A percentile compares a stretch with the other conserved stretches of the same genome.
Conservation (phyloP, 23 tunicate species). For the Halocynthia aurantium region DNA sequence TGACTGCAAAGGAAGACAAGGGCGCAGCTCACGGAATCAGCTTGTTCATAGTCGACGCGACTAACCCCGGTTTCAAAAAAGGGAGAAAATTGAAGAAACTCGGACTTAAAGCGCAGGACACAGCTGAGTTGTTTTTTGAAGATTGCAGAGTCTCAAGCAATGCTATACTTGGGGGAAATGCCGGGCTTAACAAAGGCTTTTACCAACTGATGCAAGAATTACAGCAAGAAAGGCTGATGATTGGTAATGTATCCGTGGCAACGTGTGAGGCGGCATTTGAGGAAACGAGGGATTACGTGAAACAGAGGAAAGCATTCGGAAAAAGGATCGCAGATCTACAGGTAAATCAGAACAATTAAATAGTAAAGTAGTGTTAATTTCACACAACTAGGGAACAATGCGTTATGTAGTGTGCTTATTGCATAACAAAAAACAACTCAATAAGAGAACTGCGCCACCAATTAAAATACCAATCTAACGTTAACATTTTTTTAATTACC, state of each 20-base stretch:
- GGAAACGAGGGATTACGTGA: slow-evolving; percentile 92
- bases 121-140: slow-evolving; percentile 94
- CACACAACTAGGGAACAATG: too few species aligned
- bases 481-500: too few species aligned
- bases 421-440: too few species aligned
- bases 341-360: too few species aligned
- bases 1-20: slow-evolving; percentile 83
- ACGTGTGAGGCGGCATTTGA: slow-evolving; percentile 88
- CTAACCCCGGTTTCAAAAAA: slow-evolving; percentile 80
- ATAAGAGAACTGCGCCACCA: too few species aligned
- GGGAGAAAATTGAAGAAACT: slow-evolving; percentile 86
- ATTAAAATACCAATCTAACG: too few species aligned
- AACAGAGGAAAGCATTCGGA: slow-evolving; percentile 96
- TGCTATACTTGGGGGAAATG: slow-evolving; percentile 92
- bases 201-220: slow-evolving; percentile 89
- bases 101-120: slow-evolving; percentile 96
- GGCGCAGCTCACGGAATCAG: slow-evolving; percentile 90
- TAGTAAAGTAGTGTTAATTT: too few species aligned
- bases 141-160: slow-evolving; percentile 67
- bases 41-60: slow-evolving; percentile 75
- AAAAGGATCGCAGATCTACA: slow-evolving; percentile 79
- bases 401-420: too few species aligned
- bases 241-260: slow-evolving; percentile 62
- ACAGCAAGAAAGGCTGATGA: slow-evolving; percentile 86
- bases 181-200: slow-evolving; percentile 85